phyloP scores from a whole-genome alignment of 2,888 invertebrate species.

The Vannuccia rotundouncinata region DNA sequence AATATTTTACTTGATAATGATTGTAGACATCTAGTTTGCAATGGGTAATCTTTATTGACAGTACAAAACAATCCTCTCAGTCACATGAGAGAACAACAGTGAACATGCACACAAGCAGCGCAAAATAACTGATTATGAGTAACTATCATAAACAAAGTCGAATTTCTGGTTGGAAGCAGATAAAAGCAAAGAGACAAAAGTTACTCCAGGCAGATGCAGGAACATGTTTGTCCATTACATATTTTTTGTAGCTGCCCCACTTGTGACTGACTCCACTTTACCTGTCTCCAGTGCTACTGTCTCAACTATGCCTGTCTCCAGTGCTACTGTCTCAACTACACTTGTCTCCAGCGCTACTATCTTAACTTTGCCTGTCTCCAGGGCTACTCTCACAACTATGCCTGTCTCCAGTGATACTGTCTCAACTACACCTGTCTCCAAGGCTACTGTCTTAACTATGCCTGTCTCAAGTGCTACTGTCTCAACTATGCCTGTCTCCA shows the following conservation, averaged over 20 bases:
- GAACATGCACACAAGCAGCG: neutral
- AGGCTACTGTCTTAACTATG: too few relatives aligned
- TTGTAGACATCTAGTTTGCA: too few relatives aligned
- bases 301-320: neutral
- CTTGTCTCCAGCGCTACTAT: neutral
- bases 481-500: too few relatives aligned
- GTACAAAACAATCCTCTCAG: too few relatives aligned
- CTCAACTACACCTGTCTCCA: neutral
- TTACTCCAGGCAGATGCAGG: neutral
- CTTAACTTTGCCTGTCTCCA: neutral
- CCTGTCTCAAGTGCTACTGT: too few relatives aligned
- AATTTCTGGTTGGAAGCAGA: neutral
- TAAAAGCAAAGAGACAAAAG: neutral
- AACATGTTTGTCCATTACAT: neutral
- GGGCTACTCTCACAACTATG: neutral
- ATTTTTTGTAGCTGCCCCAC: neutral
- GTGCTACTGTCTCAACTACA: neutral
- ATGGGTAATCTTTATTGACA: too few relatives aligned
- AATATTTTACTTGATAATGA: too few relatives aligned
- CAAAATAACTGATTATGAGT: neutral
- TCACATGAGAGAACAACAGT: too few relatives aligned
- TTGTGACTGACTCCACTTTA: too few relatives aligned
- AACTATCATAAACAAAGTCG: neutral
- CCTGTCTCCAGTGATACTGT: constrained; percentile 6
- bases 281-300: neutral